Base-by-base conservation (phyloP, 2,888 invertebrate genomes). In the Yponomeuta sedellus region DNA sequence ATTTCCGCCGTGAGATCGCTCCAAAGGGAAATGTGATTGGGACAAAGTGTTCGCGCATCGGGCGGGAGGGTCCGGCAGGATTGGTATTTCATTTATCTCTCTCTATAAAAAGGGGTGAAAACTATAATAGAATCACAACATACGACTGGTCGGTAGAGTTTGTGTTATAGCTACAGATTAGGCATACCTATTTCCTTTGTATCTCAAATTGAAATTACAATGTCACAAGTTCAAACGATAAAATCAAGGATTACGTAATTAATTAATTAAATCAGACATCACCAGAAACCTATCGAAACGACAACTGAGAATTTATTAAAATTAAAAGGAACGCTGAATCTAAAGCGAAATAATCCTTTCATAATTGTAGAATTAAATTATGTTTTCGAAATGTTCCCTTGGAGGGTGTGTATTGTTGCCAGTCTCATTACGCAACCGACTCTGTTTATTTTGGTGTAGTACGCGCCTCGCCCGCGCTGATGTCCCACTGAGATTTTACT, bases 1-100 rank as follows among this genome's bases (percentile, higher is more conserved):
- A 90, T 90, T 88, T 90, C 90, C 90, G 87, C 80, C 81, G 82
- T 83, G 88, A 86, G 88, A 89, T 88, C 85, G 86, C 76, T 83
- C 83, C 79, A 84, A 86, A 86, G 85, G 87, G 88, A 88, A 88
- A 87, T 85, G 80, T 85, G 86, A 89, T 88, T 87, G 87, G 86
- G 81, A 86, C 87, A 88, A 88, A 68, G 68, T 69, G 66, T 44
- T 52, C 63, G 61, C 66, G 68, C 52, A 63, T 75, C 77, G 78
- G 75, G 71, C 72, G 71, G 76, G 77, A 73, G 77, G 79, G 74
- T 76, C 76, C 77, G 68, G 72, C 76, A 52, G 44, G 44, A 12
- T 5, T 74, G 77, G 82, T 85, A 86, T 86, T 80, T 77, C 81
- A 82, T 82, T 83, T 83, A 79, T 85, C 85, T 83, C 77, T 79